Evolutionary conservation across 1,140 invertebrate species (phyloP), one percentile per base, ranked within the genome.

Genomic region (Sycophila sp.): DNA sequence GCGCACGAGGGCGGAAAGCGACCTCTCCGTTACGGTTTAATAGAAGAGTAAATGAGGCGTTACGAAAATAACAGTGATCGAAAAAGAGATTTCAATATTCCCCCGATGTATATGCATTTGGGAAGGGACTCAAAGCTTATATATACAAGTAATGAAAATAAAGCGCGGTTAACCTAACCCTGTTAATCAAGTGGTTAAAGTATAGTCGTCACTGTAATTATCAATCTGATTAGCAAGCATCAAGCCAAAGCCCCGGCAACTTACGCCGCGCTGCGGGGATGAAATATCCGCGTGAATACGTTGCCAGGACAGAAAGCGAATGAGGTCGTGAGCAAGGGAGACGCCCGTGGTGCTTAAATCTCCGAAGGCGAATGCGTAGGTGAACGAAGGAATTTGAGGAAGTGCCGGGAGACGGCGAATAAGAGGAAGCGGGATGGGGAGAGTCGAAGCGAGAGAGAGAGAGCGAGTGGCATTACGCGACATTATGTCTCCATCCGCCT

Each of bases 401-500:
- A 69, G 45, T 62, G 32, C 24, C n/a, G 13, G 15, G 30, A 47
- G 15, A 36, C 19, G n/a, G 22, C 32, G 45, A 55, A 69, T 69
- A 59, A 69, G 60, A 55, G 59, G 72, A 72, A 76, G 69, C n/a
- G 42, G 42, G 8, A 17, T 10, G n/a, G 75, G 77, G 47, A 55
- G 66, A 58, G 71, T 71, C 69, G 66, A 65, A 65, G 62, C 63
- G 58, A 55, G 49, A 19, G 36, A 65, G 53, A 51, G 15, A 51
- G 62, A n/a, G 24, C 28, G 32, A n/a, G 30, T 59, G 32, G 38
- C 28, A 56, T 69, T 63, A 78, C 76, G 76, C 73, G 74, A 79
- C 79, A 85, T 85, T 84, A 85, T 85, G 84, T 85, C 81, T 83
- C 78, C 79, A 76, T 78, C 76, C 79, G 78, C 76, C 82, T 79